Evolutionary conservation across 2,797 vertebrate species (phyloP).

Genomic region (Mormyrus proboscirostris): DNA sequence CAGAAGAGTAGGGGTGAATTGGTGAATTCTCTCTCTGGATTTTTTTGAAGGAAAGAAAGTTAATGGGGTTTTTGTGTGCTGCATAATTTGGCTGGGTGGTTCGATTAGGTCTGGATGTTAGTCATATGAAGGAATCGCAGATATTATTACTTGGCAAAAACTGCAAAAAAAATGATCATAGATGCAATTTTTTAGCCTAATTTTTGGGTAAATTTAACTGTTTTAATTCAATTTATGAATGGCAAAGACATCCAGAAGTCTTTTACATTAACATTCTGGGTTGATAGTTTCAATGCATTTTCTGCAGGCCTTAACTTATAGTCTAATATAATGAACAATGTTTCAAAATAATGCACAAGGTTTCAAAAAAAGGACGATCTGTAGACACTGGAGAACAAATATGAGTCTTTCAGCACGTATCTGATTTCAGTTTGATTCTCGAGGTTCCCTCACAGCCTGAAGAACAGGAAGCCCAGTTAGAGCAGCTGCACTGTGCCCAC

Average conservation of each 20-base stretch:
- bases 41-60: background rate
- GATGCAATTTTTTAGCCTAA: background rate
- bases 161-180: background rate
- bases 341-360: background rate
- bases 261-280: background rate
- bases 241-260: background rate
- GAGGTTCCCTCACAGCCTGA: background rate
- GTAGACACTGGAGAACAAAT: background rate
- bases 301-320: background rate
- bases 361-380: background rate
- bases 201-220: background rate
- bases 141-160: background rate
- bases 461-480: background rate
- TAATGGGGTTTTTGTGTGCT: background rate
- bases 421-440: background rate
- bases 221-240: background rate
- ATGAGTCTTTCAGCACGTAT: background rate
- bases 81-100: background rate
- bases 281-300: background rate
- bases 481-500: background rate
- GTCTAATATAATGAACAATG: background rate
- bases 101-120: background rate
- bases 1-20: background rate
- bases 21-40: background rate
- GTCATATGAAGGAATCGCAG: background rate